A percentile compares a stretch with the other conserved stretches of the same genome.
phyloP scores from a whole-genome alignment of 2,888 invertebrate genomes.

The Heliconius charithonia region DNA sequence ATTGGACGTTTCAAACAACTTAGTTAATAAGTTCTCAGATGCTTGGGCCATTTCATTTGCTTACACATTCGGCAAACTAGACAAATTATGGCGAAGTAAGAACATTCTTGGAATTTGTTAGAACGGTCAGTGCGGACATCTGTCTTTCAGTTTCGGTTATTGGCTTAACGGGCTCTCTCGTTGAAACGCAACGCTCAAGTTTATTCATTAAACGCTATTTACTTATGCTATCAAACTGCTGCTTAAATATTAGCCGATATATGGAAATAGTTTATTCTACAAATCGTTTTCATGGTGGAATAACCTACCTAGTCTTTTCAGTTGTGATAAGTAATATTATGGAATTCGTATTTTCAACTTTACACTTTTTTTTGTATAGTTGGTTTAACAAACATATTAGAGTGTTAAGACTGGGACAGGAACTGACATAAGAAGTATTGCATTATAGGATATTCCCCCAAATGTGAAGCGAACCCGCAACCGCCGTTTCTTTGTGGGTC shows the following conservation, averaged over 20 bases:
- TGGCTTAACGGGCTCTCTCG: slow-evolving; percentile 48
- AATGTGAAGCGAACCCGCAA: too few species aligned
- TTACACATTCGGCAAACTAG: slow-evolving; percentile 64
- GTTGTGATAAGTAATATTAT: too few species aligned
- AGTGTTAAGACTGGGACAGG: too few species aligned
- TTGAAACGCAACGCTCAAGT: slow-evolving; percentile 15
- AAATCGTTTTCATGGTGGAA: background rate
- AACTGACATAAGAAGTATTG: too few species aligned
- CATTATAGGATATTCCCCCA: too few species aligned
- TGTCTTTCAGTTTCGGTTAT: slow-evolving; percentile 59
- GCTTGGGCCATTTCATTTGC: slow-evolving; percentile 65
- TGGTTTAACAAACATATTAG: too few species aligned
- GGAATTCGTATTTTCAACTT: too few species aligned
- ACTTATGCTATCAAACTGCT: slow-evolving; percentile 1
- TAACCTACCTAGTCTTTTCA: too few species aligned
- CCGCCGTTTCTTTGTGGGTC: too few species aligned
- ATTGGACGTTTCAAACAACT: slow-evolving; percentile 55
- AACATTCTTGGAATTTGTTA: slow-evolving; percentile 68
- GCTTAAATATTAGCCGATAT: background rate
- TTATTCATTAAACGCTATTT: slow-evolving; percentile 16
- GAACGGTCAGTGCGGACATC: slow-evolving; percentile 58
- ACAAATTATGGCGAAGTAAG: slow-evolving; percentile 67
- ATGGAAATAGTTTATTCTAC: too few species aligned
- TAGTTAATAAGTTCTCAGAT: slow-evolving; percentile 65
- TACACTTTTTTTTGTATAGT: too few species aligned